Evolutionary conservation across 2,113 vertebrate genomes (phyloP), one percentile per base, ranked within the genome.

Genomic region (Jacana jacana): DNA sequence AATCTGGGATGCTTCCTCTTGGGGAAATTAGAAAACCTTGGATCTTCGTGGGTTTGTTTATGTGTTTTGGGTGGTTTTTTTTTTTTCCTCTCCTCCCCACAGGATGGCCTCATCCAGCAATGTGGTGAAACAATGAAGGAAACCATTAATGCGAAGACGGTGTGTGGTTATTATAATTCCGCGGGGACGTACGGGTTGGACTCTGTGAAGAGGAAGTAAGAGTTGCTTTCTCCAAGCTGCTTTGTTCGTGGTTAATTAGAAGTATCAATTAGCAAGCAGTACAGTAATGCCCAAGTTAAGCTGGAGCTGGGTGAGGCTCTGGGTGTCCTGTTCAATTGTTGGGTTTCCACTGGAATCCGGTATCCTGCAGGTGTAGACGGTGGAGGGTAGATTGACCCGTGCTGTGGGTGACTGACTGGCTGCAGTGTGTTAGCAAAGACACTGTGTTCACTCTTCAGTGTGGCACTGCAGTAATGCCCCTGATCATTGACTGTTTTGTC

Each of bases 91-190:
- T 16, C 20, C 12, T 85, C 31, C 39, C 60, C 87, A 9, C 98
- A 99, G 99, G 99, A 99, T 91, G 99, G 99, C 63, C 97, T 99
- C 96, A 99, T 99, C 96, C 99, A 99, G 96, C 99, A 99, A 44
- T 99, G 99, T 88, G 99, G 99, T 28, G 99, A 99, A 96, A 99
- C 99, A 40, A 99, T 99, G 99, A 99, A 99, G 98, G 99, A 99
- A 97, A 99, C 99, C 89, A 98, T 99, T 95, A 99, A 98, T 91
- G 98, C 98, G 18, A 99, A 99, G 97, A 99, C 99, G 2, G 99
- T 99, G 86, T 99, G 99, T 96, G 98, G 98, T 77, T 99, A 99
- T 95, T 99, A 99, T 14, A 98, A 98, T 25, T 98, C 99, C 44
- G 98, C 99, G 7, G 98, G 98, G 88, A 99, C 98, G 8, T 99